Evolutionary conservation across 2,113 vertebrate genomes (phyloP).

Genomic region (Sinocyclocheilus anophthalmus): DNA sequence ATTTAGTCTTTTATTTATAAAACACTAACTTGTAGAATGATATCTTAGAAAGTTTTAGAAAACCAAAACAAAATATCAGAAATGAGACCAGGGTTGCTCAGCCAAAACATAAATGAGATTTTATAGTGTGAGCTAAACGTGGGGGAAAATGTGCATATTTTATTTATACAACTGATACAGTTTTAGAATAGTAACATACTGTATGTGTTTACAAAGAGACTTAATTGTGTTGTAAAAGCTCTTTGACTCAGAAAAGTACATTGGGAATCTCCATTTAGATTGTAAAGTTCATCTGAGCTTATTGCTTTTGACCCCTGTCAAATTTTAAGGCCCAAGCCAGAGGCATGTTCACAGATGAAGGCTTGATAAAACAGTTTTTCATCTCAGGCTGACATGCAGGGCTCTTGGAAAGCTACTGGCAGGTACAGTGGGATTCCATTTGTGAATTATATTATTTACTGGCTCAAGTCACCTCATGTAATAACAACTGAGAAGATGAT

Average conservation of each 20-base stretch:
- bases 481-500: not conserved
- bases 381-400: not conserved
- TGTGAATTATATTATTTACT: slow-evolving; percentile 45
- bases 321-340: not conserved
- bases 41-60: not conserved
- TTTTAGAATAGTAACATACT: not conserved
- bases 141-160: not conserved
- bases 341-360: not conserved
- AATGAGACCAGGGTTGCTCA: not conserved
- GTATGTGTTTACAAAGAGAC: not conserved
- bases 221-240: not conserved
- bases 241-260: not conserved
- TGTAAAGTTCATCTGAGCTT: not conserved
- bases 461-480: slow-evolving; percentile 15
- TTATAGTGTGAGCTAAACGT: not conserved
- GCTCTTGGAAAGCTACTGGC: slow-evolving; percentile 40
- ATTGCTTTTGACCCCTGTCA: not conserved
- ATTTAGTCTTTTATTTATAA: slow-evolving; percentile 32
- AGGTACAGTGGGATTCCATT: slow-evolving; percentile 40
- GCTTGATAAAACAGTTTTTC: slow-evolving; percentile 10
- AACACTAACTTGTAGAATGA: not conserved
- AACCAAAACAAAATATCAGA: not conserved
- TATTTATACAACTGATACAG: not conserved
- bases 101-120: not conserved
- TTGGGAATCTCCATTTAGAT: not conserved